These are phyloP conservation scores for Cyprinodon variegatus DNA, from an alignment of 2,113 vertebrate species.

Conservation along the genomic window DNA sequence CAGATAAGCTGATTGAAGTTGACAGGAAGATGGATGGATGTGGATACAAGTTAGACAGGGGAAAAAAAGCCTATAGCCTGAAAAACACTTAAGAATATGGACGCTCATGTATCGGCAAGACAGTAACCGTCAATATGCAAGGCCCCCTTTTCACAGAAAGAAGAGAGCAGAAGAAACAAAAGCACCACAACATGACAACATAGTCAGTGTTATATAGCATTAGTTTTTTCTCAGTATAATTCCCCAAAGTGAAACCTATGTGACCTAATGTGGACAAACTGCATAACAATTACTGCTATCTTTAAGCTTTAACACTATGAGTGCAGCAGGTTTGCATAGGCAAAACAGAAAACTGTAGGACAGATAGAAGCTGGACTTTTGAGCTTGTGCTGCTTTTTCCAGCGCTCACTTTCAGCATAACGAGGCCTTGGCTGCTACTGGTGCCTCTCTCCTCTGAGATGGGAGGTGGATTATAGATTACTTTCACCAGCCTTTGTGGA, in stretches of 20 bases:
- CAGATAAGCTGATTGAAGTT: too few relatives aligned
- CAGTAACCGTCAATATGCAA: too few relatives aligned
- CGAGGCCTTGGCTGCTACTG: slow-evolving; percentile 59
- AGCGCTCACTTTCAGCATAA: slow-evolving; percentile 27
- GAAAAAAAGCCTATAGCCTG: too few relatives aligned
- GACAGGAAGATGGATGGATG: too few relatives aligned
- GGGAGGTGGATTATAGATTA: slow-evolving; percentile 25
- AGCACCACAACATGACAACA: too few relatives aligned
- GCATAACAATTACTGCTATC: not conserved
- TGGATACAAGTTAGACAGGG: too few relatives aligned
- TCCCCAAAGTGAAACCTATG: not conserved
- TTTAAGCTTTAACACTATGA: not conserved
- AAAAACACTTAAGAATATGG: too few relatives aligned
- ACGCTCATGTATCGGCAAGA: too few relatives aligned
- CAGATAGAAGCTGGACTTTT: slow-evolving; percentile 44
- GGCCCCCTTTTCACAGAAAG: too few relatives aligned
- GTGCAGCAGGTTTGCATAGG: slow-evolving; percentile 50
- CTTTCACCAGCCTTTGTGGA: slow-evolving; percentile 20
- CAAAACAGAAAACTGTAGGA: slow-evolving; percentile 47
- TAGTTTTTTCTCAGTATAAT: not conserved
- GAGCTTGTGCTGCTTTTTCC: not conserved
- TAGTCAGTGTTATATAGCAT: too few relatives aligned
- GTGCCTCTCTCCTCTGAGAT: slow-evolving; percentile 21
- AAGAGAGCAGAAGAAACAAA: too few relatives aligned
- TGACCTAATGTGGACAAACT: not conserved